Evolutionary conservation across 2,113 vertebrate species (phyloP).

Genomic region (Psittacus erithacus): DNA sequence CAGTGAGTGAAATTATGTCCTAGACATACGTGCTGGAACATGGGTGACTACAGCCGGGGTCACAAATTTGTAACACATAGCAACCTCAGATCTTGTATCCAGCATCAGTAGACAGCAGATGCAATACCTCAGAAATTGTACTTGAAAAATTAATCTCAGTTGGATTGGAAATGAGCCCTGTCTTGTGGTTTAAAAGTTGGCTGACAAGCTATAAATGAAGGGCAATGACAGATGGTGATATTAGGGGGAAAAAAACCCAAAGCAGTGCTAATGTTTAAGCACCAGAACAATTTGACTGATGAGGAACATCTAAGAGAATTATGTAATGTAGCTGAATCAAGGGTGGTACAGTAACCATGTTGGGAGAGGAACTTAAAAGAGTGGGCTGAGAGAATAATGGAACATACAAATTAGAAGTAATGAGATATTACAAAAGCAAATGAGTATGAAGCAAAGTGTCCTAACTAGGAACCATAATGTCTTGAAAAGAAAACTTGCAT

Average conservation of each 20-base stretch:
- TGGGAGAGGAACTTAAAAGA: background rate
- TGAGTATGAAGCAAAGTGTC: background rate
- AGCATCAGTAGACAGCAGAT: background rate
- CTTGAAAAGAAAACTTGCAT: background rate
- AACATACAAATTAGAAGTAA: background rate
- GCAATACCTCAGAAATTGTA: background rate
- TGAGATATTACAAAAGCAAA: background rate
- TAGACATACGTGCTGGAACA: background rate
- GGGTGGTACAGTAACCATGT: rapidly evolving
- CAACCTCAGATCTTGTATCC: background rate
- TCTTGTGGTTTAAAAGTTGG: conserved; percentile 8
- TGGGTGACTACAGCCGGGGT: background rate
- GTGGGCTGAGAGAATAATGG: background rate
- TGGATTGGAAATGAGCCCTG: background rate
- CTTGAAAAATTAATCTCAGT: background rate
- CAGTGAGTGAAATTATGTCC: background rate
- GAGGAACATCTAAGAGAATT: background rate
- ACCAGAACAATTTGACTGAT: background rate
- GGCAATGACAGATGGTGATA: background rate
- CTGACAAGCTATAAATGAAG: background rate
- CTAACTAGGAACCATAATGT: background rate
- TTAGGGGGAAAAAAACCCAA: background rate
- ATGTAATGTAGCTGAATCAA: background rate
- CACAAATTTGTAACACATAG: background rate
- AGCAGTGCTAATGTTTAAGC: background rate